phyloP scores from a whole-genome alignment of 2,113 vertebrate genomes.

The Solea senegalensis region DNA sequence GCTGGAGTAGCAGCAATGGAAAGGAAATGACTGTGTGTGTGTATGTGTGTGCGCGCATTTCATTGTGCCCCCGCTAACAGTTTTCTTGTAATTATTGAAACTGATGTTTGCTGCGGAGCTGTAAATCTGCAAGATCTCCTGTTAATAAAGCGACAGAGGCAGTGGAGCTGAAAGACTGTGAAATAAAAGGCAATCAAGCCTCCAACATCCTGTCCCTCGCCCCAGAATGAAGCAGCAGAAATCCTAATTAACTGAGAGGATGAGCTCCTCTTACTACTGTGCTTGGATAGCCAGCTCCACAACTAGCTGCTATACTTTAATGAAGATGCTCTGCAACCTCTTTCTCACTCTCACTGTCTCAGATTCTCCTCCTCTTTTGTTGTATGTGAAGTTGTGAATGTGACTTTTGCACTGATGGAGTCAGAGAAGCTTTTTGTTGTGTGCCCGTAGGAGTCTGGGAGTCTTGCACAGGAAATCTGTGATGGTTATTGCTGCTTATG shows the following conservation, averaged over 20 bases:
- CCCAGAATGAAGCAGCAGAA: conserved; percentile 78
- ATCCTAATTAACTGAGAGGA: conserved; percentile 81
- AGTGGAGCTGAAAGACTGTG: conserved; percentile 69
- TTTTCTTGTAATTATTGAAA: conserved; percentile 81
- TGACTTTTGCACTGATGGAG: conserved; percentile 61
- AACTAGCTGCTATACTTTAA: conserved; percentile 62
- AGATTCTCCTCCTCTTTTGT: conserved; percentile 18
- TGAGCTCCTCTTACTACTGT: conserved; percentile 64
- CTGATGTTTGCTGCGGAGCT: conserved; percentile 78
- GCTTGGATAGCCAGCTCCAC: conserved; percentile 41
- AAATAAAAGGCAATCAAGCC: conserved; percentile 84
- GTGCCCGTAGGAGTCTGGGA: conserved; percentile 62
- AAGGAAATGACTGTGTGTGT: background rate
- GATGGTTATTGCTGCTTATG: conserved; percentile 70
- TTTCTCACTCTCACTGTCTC: conserved; percentile 2
- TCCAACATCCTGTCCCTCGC: conserved; percentile 76
- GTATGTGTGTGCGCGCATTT: conserved; percentile 20
- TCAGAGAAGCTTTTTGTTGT: conserved; percentile 31
- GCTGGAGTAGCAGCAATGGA: background rate
- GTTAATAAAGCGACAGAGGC: conserved; percentile 75
- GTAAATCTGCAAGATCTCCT: conserved; percentile 78
- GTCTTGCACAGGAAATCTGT: conserved; percentile 62
- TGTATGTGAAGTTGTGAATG: conserved; percentile 59
- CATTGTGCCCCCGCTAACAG: conserved; percentile 69
- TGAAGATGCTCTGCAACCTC: conserved; percentile 65